Evolutionary conservation across 2,888 invertebrate genomes (phyloP).

Genomic region (Ramazzottius varieornatus): DNA sequence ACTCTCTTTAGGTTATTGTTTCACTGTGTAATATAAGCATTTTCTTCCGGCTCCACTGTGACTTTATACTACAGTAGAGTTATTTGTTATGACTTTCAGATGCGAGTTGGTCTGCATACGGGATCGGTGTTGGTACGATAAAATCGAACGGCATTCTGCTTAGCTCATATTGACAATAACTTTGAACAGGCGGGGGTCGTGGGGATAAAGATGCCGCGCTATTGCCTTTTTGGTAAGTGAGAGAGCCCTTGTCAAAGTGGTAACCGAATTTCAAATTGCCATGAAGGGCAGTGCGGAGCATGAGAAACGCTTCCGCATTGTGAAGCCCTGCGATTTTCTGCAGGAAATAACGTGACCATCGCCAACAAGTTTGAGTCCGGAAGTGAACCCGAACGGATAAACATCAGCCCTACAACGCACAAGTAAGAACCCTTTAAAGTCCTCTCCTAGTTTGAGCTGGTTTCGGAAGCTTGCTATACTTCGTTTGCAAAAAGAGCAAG

Average conservation of each 20-base stretch:
- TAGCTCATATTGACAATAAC: no score
- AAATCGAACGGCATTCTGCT: no score
- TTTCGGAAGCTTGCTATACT: neutral
- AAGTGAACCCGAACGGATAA: slow-evolving; percentile 63
- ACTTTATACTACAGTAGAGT: no score
- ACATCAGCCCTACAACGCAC: slow-evolving; percentile 73
- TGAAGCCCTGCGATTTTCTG: neutral
- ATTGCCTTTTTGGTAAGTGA: slow-evolving; percentile 53
- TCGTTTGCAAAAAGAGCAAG: neutral
- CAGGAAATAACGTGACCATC: slow-evolving; percentile 55
- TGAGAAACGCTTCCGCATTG: no score
- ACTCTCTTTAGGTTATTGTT: no score
- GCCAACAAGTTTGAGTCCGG: slow-evolving; percentile 87
- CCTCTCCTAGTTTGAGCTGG: neutral
- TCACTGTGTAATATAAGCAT: no score
- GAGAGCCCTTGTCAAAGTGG: neutral
- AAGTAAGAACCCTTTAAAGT: no score
- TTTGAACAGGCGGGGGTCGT: slow-evolving; percentile 90
- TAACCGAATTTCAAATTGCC: neutral
- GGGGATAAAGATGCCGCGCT: slow-evolving; percentile 70
- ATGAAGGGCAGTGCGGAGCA: neutral
- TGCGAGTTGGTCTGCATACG: slow-evolving; percentile 80
- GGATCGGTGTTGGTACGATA: slow-evolving; percentile 67
- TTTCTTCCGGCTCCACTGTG: no score
- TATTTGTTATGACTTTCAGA: slow-evolving; percentile 33